Conservation (phyloP, 1,140 invertebrate species). For the Hylaeus anthracinus region DNA sequence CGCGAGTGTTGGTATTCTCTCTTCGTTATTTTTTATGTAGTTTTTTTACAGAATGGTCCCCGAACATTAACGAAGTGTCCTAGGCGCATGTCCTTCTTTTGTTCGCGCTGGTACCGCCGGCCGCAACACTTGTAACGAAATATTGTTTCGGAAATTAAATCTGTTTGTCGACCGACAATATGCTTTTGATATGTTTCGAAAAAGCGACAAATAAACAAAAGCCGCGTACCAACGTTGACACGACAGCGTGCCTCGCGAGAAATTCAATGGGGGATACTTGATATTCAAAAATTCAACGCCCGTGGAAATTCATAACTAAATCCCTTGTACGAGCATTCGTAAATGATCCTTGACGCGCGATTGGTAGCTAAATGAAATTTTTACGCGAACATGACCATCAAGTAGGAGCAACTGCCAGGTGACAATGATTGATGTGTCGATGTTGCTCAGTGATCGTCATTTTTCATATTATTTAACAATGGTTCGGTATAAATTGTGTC, state of each 20-base stretch:
- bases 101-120: not conserved
- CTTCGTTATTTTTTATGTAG: no score
- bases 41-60: not conserved
- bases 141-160: not conserved
- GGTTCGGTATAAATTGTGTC: no score
- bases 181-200: not conserved
- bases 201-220: not conserved
- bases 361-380: not conserved
- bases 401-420: not conserved
- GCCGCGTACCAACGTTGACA: not conserved
- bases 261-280: not conserved
- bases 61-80: slow-evolving; percentile 4
- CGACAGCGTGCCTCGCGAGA: not conserved
- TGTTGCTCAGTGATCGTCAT: not conserved
- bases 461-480: not conserved
- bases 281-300: not conserved
- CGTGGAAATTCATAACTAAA: not conserved
- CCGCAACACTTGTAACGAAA: slow-evolving; percentile 7
- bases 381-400: not conserved
- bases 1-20: not conserved
- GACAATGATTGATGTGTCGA: not conserved
- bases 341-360: not conserved
- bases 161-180: not conserved
- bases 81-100: not conserved
- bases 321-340: not conserved